phyloP scores from a whole-genome alignment of 2,888 invertebrate genomes.

The Parnassius orleans region DNA sequence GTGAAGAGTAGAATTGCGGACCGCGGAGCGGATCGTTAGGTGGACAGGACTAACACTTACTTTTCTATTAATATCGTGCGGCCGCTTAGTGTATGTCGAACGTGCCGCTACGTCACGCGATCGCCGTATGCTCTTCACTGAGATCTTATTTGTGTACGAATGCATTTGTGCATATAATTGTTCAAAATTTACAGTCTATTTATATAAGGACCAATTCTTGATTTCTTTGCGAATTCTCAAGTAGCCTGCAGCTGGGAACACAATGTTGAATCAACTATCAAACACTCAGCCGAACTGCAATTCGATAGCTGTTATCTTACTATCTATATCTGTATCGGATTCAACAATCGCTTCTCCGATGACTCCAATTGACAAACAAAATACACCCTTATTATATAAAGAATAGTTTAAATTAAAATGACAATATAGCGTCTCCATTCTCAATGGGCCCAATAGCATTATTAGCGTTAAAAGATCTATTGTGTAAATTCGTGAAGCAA shows the following conservation, averaged over 20 bases:
- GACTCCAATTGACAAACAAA: slow-evolving; percentile 49
- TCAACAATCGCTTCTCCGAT: slow-evolving; percentile 53
- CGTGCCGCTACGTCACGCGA: no score
- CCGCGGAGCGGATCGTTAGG: no score
- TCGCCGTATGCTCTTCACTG: no score
- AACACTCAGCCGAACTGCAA: slow-evolving; percentile 46
- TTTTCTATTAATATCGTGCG: no score
- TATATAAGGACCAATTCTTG: neutral
- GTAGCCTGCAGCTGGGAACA: slow-evolving; percentile 38
- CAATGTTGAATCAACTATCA: slow-evolving; percentile 40
- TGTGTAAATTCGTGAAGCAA: slow-evolving; percentile 56
- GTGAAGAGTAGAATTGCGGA: no score
- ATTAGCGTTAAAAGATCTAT: slow-evolving; percentile 66
- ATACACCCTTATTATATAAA: slow-evolving; percentile 40
- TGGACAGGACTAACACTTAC: no score
- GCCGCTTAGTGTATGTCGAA: no score
- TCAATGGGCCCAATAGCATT: slow-evolving; percentile 63
- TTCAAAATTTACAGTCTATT: neutral
- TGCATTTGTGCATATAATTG: neutral
- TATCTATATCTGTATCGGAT: slow-evolving; percentile 45
- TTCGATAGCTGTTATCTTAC: slow-evolving; percentile 66
- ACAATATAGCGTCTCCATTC: slow-evolving; percentile 59
- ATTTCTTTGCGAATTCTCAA: slow-evolving; percentile 25
- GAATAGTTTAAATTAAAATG: slow-evolving; percentile 65
- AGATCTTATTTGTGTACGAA: no score